Evolutionary conservation across 1,140 invertebrate genomes (phyloP).

Genomic region (Diabrotica undecimpunctata): DNA sequence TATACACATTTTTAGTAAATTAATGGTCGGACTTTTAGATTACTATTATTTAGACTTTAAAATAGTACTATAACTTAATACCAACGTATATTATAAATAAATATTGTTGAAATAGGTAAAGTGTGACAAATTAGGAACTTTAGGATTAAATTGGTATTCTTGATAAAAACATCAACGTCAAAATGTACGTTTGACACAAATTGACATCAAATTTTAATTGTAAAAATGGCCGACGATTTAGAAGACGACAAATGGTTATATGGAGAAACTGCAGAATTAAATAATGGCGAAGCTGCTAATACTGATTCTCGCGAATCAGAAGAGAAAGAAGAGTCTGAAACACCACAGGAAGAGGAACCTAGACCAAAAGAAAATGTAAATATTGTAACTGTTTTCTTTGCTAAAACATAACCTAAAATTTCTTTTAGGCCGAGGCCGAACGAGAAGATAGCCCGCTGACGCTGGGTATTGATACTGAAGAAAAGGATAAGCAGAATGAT

Average conservation of each 20-base stretch:
- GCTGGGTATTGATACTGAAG: constrained; percentile 34
- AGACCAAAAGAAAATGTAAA: constrained; percentile 19
- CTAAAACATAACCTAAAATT: constrained; percentile 20
- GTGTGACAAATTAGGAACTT: too few species aligned
- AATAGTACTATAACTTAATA: too few species aligned
- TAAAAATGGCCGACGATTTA: constrained; percentile 55
- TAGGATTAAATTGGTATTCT: too few species aligned
- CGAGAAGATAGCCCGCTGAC: constrained; percentile 32
- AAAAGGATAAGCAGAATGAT: constrained; percentile 44
- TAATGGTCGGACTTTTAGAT: too few species aligned
- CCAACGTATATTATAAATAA: too few species aligned
- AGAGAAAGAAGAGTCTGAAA: background rate
- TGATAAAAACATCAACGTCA: too few species aligned
- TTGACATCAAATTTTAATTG: background rate
- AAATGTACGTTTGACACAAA: too few species aligned
- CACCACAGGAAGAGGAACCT: constrained; percentile 20
- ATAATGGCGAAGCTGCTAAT: constrained; percentile 34
- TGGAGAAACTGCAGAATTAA: constrained; percentile 50
- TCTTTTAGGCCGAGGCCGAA: constrained; percentile 29
- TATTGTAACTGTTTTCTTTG: background rate
- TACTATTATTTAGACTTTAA: too few species aligned
- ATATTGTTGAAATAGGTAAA: too few species aligned
- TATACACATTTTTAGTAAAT: too few species aligned
- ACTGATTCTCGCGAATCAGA: constrained; percentile 37
- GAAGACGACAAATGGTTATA: constrained; percentile 67